Base-by-base conservation (phyloP, 2,113 vertebrate species). In the Elephas maximus region DNA sequence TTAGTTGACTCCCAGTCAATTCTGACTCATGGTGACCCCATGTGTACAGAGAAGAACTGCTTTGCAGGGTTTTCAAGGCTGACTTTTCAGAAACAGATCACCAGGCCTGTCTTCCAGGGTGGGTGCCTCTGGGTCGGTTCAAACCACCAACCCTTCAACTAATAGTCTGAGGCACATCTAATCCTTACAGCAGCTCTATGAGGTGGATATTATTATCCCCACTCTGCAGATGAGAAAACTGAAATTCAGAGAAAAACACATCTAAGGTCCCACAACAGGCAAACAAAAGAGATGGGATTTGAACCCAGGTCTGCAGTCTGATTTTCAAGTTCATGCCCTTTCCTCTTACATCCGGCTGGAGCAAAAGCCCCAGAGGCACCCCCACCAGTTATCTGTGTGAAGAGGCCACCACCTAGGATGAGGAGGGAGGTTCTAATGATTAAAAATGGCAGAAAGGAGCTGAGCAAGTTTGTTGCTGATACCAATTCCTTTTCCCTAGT, bases 171-270 rank as follows among this genome's bases (percentile, higher is more conserved):
- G 18, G 28, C 20, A 20, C 15, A 10, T 45, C 41, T 93, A 51
- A 63, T 51, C 86, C 83, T 90, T 28, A 73, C 90, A 65, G 28
- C 26, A 78, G 45, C 21, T 26, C 83, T 69, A 0, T 11, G 4
- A 65, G 24, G 15, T 12, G 45, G 77, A 2, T 57, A 33, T 77
- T 21, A 74, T 81, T 28, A 84, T 9, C 65, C 45, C 74, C 53
- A 63, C 37, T 74, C 71, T 15, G 57, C 69, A 88, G 63, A 53
- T 84, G 81, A 71, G 71, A 85, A 88, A 97, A 83, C 57, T 69
- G 79, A 92, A 76, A 65, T 44, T 78, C 78, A 90, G 45, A 74
- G 82, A 41, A 51, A 87, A 79, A 77, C 21, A 8, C 20, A 63
- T 63, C 45, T 67, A 30, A 79, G 62, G 44, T 48, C 65, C 69